These are phyloP conservation scores for Pseudococcus longispinus DNA, from an alignment of 2,888 invertebrate genomes.

Conservation along the genomic window DNA sequence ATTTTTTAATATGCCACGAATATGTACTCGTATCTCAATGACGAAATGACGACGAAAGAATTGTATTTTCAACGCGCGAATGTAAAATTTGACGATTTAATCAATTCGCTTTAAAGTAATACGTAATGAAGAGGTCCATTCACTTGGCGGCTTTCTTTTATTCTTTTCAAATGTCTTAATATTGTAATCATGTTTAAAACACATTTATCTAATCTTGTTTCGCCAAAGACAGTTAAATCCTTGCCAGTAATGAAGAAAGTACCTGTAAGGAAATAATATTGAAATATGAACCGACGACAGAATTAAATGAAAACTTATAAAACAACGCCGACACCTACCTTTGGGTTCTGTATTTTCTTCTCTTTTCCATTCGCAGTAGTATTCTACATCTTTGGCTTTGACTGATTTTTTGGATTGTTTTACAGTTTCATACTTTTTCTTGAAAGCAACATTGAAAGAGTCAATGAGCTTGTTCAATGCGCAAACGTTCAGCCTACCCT, in stretches of 20 bases:
- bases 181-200: conserved; percentile 57
- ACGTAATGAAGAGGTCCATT: conserved; percentile 17
- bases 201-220: conserved; percentile 57
- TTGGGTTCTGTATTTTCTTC: conserved; percentile 57
- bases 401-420: conserved; percentile 48
- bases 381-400: conserved; percentile 57
- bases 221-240: conserved; percentile 56
- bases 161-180: conserved; percentile 57
- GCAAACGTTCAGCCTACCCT: conserved; percentile 56
- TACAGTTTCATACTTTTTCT: conserved; percentile 57
- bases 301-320: neutral
- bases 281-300: neutral
- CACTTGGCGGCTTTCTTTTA: conserved; percentile 55
- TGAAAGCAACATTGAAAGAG: conserved; percentile 55
- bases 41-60: too few species aligned
- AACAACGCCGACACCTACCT: conserved; percentile 31
- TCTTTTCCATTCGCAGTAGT: conserved; percentile 57
- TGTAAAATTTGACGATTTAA: neutral
- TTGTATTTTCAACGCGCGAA: too few species aligned
- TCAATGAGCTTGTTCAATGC: conserved; percentile 56
- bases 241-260: conserved; percentile 57
- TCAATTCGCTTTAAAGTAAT: neutral
- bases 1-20: too few species aligned
- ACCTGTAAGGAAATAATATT: conserved; percentile 21
- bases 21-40: too few species aligned